phyloP scores from a whole-genome alignment of 2,888 invertebrate species.

The Dryococelus australis region DNA sequence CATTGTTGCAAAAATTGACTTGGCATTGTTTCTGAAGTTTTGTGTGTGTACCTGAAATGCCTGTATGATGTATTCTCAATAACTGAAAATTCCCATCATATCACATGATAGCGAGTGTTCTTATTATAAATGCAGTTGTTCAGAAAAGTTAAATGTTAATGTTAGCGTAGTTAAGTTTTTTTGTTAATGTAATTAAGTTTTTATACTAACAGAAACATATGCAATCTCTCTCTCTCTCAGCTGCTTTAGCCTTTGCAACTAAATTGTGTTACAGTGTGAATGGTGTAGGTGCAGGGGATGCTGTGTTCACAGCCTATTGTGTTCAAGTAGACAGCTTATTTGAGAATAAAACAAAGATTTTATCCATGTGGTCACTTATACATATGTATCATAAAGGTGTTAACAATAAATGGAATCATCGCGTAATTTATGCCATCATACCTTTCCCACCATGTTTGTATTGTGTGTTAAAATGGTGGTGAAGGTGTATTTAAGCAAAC shows the following conservation, averaged over 20 bases:
- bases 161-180: neutral
- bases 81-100: neutral
- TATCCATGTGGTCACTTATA: neutral
- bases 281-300: too few species aligned
- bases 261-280: slow-evolving; percentile 2
- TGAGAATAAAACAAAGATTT: neutral
- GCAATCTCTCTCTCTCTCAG: neutral
- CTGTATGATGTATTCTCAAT: neutral
- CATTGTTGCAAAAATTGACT: neutral
- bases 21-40: neutral
- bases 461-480: neutral
- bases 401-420: neutral
- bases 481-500: too few species aligned
- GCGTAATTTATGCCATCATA: neutral
- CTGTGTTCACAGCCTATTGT: too few species aligned
- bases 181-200: slow-evolving; percentile 16
- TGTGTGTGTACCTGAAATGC: neutral
- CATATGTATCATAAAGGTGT: neutral
- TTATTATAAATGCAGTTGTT: neutral
- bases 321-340: neutral
- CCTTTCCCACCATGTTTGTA: neutral
- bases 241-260: slow-evolving; percentile 16
- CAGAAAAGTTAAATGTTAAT: neutral
- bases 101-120: slow-evolving; percentile 6
- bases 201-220: neutral